Base-by-base conservation (phyloP, 2,888 invertebrate species). In the Isotomurus palustris region DNA sequence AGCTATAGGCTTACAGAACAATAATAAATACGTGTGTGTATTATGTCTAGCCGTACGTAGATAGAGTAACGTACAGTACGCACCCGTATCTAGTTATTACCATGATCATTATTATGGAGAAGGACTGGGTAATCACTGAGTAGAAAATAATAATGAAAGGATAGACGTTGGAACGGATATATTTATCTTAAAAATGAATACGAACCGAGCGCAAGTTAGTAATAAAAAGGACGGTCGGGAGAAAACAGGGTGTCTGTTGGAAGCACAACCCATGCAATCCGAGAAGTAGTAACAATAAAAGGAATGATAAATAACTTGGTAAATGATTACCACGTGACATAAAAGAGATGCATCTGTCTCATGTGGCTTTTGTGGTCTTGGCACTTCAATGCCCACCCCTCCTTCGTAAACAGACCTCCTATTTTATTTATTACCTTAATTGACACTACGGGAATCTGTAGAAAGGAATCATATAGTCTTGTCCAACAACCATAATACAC, bases 341-440 rank as follows among this genome's bases (percentile, higher is more conserved):
- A 68, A 68, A 58, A 50, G 38, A 56, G 54, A 62, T 56, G 60
- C 66, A 68, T 68, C 68, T 66, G 66, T 60, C 60, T 61, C 55
- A 53, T 69, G 69, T 69, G 69, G 66, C 68, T 70, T 68, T 70
- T 70, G 67, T 70, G 67, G 67, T 66, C 49, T 43, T 63, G 63
- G 63, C 64, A 69, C 66, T 65, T 62, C 60, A 64, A 58, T 57
- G 38, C 57, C 51, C 57, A 58, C 62, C 60, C 63, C 62, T 64
- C 67, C 62, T 63, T 68, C 69, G 68, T 66, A 65, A 64, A 64
- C 69, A 69, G 66, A 66, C 67, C 67, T 65, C 64, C 66, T 67
- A 60, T 62, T 64, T 69, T 68, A 69, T 69, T 69, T 69, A 69
- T 69, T 66, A 61, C 65, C 68, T 69, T 68, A 66, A 68, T 69